Percentiles rank a stretch among this genome's conserved stretches.
Conservation (phyloP, 2,888 invertebrate species). For the Argyra leucocephala region DNA sequence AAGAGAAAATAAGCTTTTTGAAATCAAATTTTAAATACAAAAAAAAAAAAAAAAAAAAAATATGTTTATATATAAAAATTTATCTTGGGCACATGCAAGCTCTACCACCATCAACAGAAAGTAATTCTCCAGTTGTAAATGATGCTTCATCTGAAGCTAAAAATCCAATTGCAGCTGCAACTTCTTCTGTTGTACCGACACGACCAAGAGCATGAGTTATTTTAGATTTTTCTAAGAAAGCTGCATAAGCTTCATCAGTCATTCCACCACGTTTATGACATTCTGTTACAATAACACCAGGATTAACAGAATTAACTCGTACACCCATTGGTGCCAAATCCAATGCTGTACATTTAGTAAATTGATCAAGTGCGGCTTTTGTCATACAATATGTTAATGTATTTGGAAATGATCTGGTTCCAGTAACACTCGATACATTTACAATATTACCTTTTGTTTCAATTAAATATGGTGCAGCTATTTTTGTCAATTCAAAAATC, state of each 20-base stretch:
- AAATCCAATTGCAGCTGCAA: constrained; percentile 78
- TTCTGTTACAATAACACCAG: constrained; percentile 80
- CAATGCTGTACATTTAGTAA: constrained; percentile 79
- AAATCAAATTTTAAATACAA: too few species aligned
- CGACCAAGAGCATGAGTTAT: constrained; percentile 82
- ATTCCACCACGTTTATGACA: constrained; percentile 69
- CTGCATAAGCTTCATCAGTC: constrained; percentile 62
- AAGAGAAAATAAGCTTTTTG: too few species aligned
- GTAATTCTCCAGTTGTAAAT: constrained; percentile 61
- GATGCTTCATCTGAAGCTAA: constrained; percentile 66
- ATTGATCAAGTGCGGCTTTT: constrained; percentile 86
- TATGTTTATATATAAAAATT: constrained; percentile 25
- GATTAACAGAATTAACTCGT: constrained; percentile 83
- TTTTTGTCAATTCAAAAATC: constrained; percentile 64
- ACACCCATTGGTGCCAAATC: constrained; percentile 70
- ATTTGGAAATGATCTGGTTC: constrained; percentile 74
- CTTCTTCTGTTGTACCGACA: constrained; percentile 69
- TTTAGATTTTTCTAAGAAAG: constrained; percentile 68
- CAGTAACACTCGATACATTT: constrained; percentile 88
- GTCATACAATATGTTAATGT: constrained; percentile 85
- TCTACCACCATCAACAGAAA: constrained; percentile 59
- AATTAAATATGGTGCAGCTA: constrained; percentile 71
- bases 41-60: too few species aligned
- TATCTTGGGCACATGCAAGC: constrained; percentile 57
- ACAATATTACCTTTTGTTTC: constrained; percentile 73